A percentile compares a stretch with the other conserved stretches of the same genome.
phyloP scores from a whole-genome alignment of 2,888 invertebrate genomes.

The Torymus auratus region DNA sequence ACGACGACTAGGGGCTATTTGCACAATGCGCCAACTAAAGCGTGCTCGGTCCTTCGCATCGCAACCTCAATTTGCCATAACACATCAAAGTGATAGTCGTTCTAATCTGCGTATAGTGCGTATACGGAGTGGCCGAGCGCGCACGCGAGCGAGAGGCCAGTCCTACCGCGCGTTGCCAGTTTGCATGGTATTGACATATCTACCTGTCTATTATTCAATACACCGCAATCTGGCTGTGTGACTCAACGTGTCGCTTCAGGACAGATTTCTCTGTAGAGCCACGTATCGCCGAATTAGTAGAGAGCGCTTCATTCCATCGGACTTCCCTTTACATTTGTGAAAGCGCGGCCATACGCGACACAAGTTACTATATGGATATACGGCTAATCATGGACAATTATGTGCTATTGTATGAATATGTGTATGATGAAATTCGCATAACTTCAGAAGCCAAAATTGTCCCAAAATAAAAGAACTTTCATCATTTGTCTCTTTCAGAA shows the following conservation, averaged over 20 bases:
- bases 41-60: slow-evolving; percentile 12
- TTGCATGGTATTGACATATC: slow-evolving; percentile 49
- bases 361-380: too few relatives aligned
- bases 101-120: slow-evolving; percentile 37
- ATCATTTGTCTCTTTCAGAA: too few relatives aligned
- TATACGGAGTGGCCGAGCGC: background rate
- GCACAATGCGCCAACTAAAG: slow-evolving; percentile 30
- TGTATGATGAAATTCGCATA: too few relatives aligned
- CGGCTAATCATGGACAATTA: too few relatives aligned
- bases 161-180: background rate
- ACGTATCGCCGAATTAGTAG: too few relatives aligned
- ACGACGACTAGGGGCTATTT: background rate
- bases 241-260: slow-evolving; percentile 36
- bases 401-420: too few relatives aligned
- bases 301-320: too few relatives aligned
- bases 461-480: too few relatives aligned
- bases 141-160: too few relatives aligned
- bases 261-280: slow-evolving; percentile 32
- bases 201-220: slow-evolving; percentile 52
- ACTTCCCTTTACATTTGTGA: too few relatives aligned
- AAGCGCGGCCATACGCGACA: too few relatives aligned
- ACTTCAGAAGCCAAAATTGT: too few relatives aligned
- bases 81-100: slow-evolving; percentile 44
- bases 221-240: slow-evolving; percentile 42
- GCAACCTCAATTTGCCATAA: slow-evolving; percentile 33